Conservation (phyloP, 53 echinoderm and acorn worm species). For the Apostichopus leukothele region DNA sequence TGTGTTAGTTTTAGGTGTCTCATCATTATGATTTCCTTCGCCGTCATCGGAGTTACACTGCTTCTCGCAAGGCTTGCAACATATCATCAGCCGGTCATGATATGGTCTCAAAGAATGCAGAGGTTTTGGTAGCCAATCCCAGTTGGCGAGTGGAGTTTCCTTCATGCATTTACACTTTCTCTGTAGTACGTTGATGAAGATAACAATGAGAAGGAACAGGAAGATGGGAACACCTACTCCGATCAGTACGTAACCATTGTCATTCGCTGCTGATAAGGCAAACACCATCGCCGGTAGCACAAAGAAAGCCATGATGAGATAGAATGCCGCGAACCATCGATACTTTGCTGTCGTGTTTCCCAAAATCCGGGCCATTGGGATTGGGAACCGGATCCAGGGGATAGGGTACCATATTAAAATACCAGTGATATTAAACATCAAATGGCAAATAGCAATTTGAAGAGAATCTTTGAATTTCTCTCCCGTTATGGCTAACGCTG, state of each 20-base stretch:
- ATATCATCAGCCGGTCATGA: background rate
- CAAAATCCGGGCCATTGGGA: slow-evolving; percentile 64
- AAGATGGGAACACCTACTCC: slow-evolving; percentile 63
- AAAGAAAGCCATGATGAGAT: slow-evolving; percentile 78
- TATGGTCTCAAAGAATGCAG: slow-evolving; percentile 69
- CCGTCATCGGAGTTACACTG: background rate
- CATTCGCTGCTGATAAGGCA: slow-evolving; percentile 66
- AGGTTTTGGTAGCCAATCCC: slow-evolving; percentile 77
- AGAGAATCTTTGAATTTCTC: slow-evolving; percentile 63
- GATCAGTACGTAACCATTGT: slow-evolving; percentile 53
- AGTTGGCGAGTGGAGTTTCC: slow-evolving; percentile 48
- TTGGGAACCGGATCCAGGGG: slow-evolving; percentile 84
- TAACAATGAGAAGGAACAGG: slow-evolving; percentile 46
- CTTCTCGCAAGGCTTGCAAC: background rate
- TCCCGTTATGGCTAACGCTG: slow-evolving; percentile 73
- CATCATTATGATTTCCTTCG: background rate
- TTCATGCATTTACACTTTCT: slow-evolving; percentile 50
- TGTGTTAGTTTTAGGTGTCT: background rate
- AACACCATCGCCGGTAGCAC: slow-evolving; percentile 65
- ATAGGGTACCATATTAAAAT: slow-evolving; percentile 91
- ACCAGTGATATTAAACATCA: slow-evolving; percentile 92
- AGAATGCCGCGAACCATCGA: slow-evolving; percentile 94
- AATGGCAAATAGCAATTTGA: slow-evolving; percentile 88
- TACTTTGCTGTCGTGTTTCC: slow-evolving; percentile 95
- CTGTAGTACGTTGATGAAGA: slow-evolving; percentile 73